Evolutionary conservation across 2,888 invertebrate species (phyloP), one percentile per base, ranked within the genome.

Genomic region (Cylloceria caligata): DNA sequence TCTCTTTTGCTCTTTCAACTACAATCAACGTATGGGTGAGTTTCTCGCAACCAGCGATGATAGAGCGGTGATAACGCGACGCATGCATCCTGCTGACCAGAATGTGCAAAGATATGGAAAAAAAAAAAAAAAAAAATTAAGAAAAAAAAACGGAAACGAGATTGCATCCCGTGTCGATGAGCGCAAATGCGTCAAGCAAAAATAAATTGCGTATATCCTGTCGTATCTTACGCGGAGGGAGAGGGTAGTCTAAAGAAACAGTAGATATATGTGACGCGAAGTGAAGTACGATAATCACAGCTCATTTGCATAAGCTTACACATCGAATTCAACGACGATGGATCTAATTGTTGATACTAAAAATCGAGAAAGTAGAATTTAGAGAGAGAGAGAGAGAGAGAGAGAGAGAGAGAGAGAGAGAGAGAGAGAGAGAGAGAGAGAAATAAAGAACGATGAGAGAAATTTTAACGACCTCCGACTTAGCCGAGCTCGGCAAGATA

Each of bases 21-120:
- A 62, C 62, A 45, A 57, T 11, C 11, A 30, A 47, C 52, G 39
- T 36, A 47, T 16, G 16, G 62, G 30, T n/a, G 45, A 11, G 30
- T 47, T 27, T 21, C 49, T 67, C 30, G 7, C 6, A 52, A 9
- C 27, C 47, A 5, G 47, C 21, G 65, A 81, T 73, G 72, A 81
- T 68, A 68, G 45, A 13, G 4, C 24, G 16, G 24, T 34, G 81
- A 81, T 81, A 81, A 74, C 67, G 11, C 68, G 16, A 62, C 62
- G 60, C 77, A 39, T 19, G 68, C 81, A 81, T 81, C 76, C 81
- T 77, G 81, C 36, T 62, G 81, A 76, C 45, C 72, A 67, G 72
- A 77, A 47, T 27, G 67, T 30, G 16, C 49, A 60, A 60, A 9
- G 34, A 60, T 19, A 60, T 16, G 30, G 13, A 60, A 11, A 65